phyloP scores from a whole-genome alignment of 2,113 vertebrate genomes.

The Myxocyprinus asiaticus region DNA sequence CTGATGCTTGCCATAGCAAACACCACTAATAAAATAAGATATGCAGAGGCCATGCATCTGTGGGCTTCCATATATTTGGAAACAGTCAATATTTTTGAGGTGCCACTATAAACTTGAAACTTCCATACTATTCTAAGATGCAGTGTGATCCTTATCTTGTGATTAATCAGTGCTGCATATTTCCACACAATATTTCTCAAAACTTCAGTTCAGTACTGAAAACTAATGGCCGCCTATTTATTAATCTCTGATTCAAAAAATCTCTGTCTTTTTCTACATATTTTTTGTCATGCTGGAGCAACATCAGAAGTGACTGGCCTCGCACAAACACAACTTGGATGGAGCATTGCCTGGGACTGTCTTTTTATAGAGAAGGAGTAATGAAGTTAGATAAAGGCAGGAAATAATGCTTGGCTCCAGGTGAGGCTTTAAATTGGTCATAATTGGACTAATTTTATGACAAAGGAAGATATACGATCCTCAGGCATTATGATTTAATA shows the following conservation, averaged over 20 bases:
- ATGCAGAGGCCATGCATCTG: too few species aligned
- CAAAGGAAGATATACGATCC: constrained; percentile 10
- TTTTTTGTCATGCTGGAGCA: neutral
- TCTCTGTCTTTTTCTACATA: neutral
- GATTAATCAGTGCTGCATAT: neutral
- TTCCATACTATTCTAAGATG: too few species aligned
- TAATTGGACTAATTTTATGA: constrained; percentile 14
- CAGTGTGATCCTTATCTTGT: too few species aligned
- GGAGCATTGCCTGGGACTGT: too few species aligned
- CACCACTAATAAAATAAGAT: too few species aligned
- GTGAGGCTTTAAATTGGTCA: constrained; percentile 29
- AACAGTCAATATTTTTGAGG: too few species aligned
- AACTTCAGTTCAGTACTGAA: neutral
- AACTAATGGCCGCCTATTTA: neutral
- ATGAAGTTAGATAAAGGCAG: constrained; percentile 38
- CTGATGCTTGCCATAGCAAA: too few species aligned
- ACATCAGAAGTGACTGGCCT: too few species aligned
- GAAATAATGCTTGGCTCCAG: constrained; percentile 30
- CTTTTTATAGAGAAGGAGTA: neutral
- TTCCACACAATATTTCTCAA: constrained; percentile 6
- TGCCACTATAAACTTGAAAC: too few species aligned
- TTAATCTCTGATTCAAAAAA: neutral
- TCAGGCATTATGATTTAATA: neutral
- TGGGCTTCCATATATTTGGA: too few species aligned
- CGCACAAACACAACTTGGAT: too few species aligned